Base-by-base conservation (phyloP, 2,797 vertebrate species). In the Rousettus madagascariensis region DNA sequence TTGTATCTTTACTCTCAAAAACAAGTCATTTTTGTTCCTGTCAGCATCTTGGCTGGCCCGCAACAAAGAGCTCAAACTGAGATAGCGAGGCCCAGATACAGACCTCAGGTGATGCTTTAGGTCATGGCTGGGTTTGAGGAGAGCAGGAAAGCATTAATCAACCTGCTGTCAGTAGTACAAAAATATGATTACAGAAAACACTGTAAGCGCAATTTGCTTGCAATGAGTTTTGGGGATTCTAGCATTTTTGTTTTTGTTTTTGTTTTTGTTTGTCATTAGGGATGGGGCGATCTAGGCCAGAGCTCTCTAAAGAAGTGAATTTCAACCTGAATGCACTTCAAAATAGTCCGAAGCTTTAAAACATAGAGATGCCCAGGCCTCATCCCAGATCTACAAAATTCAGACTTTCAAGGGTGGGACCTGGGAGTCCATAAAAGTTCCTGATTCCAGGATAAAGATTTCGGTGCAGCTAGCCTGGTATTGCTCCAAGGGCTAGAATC, bases 11-110 rank as follows among this genome's bases (percentile, higher is more conserved):
- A 96, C 92, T 97, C 91, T 97, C 91, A 82, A 97, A 97, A 98
- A 98, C 97, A 98, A 98, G 96, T 96, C 86, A 53, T 79, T 97
- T 97, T 94, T 95, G 82, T 94, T 95, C 86, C 90, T 96, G 96
- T 98, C 97, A 98, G 97, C 97, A 95, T 92, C 77, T 97, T 95
- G 68, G 36, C 65, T 92, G 74, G 65, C 82, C 80, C 55, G 43
- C 63, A 95, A 90, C 90, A 90, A 89, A 96, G 90, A 57, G 77
- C 65, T 28, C 71, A 55, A 90, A 71, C 36, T 78, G 95, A 80
- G 63, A 8, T 33, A 20, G 51, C 77, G 36, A 57, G 86, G 38
- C 79, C 41, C 22, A 57, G 79, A 55, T 8, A 19, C 4, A 41
- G 65, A 19, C 49, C 41, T 72, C 87, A 38, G 75, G 85, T 91